A percentile compares a stretch with the other conserved stretches of the same genome.
phyloP scores from a whole-genome alignment of 2,888 invertebrate species.

The Drosophila subquinaria region DNA sequence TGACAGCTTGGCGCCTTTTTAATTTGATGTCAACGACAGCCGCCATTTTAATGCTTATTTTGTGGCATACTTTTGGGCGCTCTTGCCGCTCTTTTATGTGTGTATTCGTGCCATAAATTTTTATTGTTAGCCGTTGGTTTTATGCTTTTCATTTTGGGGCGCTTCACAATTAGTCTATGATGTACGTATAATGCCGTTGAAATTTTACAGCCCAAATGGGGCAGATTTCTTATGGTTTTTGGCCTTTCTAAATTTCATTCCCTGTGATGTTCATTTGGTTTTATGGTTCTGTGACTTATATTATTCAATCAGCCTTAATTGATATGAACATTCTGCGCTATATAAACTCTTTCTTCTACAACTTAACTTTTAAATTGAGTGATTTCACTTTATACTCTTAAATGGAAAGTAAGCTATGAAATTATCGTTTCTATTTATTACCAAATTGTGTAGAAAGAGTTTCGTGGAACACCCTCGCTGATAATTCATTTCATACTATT shows the following conservation, averaged over 20 bases:
- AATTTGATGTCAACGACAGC: conserved; percentile 57
- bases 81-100: conserved; percentile 32
- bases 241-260: conserved; percentile 3
- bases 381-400: neutral
- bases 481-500: neutral
- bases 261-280: conserved; percentile 9
- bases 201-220: conserved; percentile 39
- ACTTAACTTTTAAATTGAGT: neutral
- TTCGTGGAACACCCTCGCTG: neutral
- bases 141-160: conserved; percentile 35
- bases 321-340: neutral
- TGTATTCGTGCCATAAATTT: conserved; percentile 61
- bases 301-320: conserved; percentile 18
- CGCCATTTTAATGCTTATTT: conserved; percentile 61
- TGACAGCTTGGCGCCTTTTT: conserved; percentile 75
- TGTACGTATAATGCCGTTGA: conserved; percentile 39
- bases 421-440: too few species aligned
- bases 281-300: conserved; percentile 10
- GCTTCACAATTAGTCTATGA: conserved; percentile 66
- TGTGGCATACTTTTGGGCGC: conserved; percentile 59
- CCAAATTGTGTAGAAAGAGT: neutral
- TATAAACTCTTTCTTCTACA: neutral
- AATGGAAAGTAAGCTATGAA: neutral
- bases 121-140: conserved; percentile 58
- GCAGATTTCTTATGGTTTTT: conserved; percentile 19